Conservation (phyloP, 1,140 invertebrate genomes). For the Steinernema feltiae region DNA sequence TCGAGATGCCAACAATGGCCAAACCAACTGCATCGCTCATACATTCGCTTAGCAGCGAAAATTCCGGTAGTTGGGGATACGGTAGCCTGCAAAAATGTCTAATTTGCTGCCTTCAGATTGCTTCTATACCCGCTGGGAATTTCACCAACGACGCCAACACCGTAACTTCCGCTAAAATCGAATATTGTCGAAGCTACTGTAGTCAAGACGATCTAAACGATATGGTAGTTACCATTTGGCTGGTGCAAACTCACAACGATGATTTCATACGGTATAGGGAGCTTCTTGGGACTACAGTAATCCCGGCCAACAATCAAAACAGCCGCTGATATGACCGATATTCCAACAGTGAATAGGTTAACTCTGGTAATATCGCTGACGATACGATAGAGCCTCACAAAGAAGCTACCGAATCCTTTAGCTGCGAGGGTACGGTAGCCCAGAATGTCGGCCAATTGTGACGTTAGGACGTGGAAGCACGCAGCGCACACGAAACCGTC, state of each 20-base stretch:
- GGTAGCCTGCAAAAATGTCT: not conserved
- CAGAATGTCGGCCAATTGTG: not conserved
- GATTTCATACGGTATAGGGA: not conserved
- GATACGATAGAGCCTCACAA: not conserved
- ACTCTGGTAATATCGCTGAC: not conserved
- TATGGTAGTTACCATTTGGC: not conserved
- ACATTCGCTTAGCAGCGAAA: not conserved
- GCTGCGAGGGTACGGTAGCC: not conserved
- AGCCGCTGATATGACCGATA: not conserved
- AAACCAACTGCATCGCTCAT: not conserved
- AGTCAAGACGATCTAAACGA: not conserved
- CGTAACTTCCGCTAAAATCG: not conserved
- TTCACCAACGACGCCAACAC: not conserved
- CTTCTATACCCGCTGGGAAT: not conserved
- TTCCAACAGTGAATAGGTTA: not conserved
- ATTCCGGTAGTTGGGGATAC: not conserved
- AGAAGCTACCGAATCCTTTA: not conserved
- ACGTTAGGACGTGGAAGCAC: not conserved
- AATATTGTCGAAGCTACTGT: not conserved
- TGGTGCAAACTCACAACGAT: not conserved
- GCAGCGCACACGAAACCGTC: not conserved
- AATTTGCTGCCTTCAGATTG: not conserved
- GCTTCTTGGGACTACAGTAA: not conserved
- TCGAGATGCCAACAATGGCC: not conserved
- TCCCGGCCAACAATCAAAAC: slow-evolving; percentile 11